These are phyloP conservation scores for Drosophila nigrodunni DNA, from an alignment of 1,140 invertebrate species.

Conservation along the genomic window DNA sequence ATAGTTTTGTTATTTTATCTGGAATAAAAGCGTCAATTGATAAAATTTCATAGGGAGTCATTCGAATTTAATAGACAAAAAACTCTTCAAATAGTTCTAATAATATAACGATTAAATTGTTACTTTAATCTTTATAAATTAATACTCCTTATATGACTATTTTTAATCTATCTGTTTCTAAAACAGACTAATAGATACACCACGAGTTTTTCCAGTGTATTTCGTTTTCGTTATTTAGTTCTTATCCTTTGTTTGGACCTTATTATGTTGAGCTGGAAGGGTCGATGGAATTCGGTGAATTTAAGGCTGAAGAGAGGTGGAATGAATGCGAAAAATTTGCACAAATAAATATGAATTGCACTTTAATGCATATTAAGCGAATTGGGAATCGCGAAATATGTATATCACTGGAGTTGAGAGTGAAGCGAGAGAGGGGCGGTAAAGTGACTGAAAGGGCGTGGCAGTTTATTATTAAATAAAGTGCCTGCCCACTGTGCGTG, in stretches of 20 bases:
- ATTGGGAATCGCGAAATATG: constrained; percentile 21
- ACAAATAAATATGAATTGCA: constrained; percentile 83
- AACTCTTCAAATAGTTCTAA: too few species aligned
- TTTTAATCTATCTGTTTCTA: too few species aligned
- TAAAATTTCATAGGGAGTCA: too few species aligned
- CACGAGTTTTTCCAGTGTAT: constrained; percentile 15
- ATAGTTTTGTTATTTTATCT: too few species aligned
- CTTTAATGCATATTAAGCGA: constrained; percentile 81
- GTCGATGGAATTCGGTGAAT: constrained; percentile 1
- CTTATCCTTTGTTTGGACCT: neutral
- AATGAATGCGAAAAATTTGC: constrained; percentile 77
- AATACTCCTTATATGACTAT: too few species aligned
- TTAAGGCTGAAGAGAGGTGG: neutral
- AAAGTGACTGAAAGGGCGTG: constrained; percentile 3
- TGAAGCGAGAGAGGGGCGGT: neutral
- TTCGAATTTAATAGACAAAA: too few species aligned
- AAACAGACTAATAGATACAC: too few species aligned
- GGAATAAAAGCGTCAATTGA: too few species aligned
- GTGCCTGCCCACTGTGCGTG: constrained; percentile 63
- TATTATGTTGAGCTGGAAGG: constrained; percentile 16
- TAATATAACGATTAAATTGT: too few species aligned
- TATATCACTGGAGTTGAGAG: neutral
- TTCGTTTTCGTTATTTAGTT: neutral
- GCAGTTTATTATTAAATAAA: constrained; percentile 81
- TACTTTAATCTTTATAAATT: too few species aligned